Percentiles rank a stretch among this genome's conserved stretches.
These are phyloP conservation scores for Heliothis virescens DNA, from an alignment of 1,140 invertebrate species.

Conservation along the genomic window DNA sequence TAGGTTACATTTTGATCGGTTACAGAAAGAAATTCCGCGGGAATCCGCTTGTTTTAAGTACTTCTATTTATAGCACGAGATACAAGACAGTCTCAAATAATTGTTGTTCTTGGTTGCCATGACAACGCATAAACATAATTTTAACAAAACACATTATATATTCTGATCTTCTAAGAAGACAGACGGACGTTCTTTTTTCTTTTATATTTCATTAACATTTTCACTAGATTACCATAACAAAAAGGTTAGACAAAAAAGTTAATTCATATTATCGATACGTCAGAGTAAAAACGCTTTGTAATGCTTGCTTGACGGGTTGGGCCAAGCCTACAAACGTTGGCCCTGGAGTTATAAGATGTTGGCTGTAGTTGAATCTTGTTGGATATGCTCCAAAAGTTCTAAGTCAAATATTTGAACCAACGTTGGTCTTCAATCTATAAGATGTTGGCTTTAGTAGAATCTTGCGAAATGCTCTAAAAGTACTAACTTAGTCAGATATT, in stretches of 20 bases:
- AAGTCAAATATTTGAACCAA: too few species aligned
- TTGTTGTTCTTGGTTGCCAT: slow-evolving; percentile 11
- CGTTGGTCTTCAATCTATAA: too few species aligned
- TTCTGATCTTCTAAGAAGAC: slow-evolving; percentile 41
- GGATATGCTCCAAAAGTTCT: too few species aligned
- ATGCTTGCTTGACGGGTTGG: slow-evolving; percentile 42
- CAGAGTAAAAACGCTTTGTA: slow-evolving; percentile 67
- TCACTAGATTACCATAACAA: slow-evolving; percentile 54
- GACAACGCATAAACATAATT: slow-evolving; percentile 25
- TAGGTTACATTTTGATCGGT: too few species aligned
- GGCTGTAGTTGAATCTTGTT: too few species aligned
- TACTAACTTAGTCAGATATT: too few species aligned
- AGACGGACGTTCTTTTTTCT: slow-evolving; percentile 7
- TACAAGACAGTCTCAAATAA: too few species aligned
- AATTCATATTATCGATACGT: slow-evolving; percentile 72
- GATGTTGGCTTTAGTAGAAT: too few species aligned
- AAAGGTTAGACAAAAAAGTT: slow-evolving; percentile 62
- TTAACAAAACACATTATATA: slow-evolving; percentile 26
- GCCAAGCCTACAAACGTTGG: neutral
- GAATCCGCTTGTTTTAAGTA: too few species aligned
- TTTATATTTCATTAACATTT: slow-evolving; percentile 51
- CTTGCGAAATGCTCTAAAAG: too few species aligned
- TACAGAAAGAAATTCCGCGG: too few species aligned
- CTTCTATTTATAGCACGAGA: too few species aligned
- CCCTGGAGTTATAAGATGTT: neutral